These are phyloP conservation scores for Olivierus martensii DNA, from an alignment of 1,140 invertebrate species.

Conservation along the genomic window DNA sequence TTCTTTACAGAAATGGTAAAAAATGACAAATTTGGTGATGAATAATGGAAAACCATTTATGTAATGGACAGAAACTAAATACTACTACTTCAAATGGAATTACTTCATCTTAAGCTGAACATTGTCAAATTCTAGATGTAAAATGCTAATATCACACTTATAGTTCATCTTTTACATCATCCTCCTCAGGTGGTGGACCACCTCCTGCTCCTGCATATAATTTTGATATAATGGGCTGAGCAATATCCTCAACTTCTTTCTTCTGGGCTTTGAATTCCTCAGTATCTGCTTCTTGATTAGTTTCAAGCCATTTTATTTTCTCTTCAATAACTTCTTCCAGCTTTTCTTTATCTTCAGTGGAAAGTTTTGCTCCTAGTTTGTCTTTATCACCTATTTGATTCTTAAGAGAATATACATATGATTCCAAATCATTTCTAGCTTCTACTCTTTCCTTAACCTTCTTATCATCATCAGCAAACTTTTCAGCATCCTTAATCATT, in stretches of 20 bases:
- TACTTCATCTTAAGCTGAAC: too few species aligned
- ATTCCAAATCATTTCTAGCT: slow-evolving; percentile 74
- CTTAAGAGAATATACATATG: slow-evolving; percentile 95
- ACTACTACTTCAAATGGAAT: too few species aligned
- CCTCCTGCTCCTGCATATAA: slow-evolving; percentile 71
- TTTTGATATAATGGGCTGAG: slow-evolving; percentile 95
- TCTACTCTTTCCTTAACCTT: slow-evolving; percentile 95
- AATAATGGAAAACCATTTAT: too few species aligned
- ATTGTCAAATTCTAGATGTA: too few species aligned
- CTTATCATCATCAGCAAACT: slow-evolving; percentile 97
- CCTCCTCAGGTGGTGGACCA: slow-evolving; percentile 51
- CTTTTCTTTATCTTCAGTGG: slow-evolving; percentile 83
- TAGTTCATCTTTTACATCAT: slow-evolving; percentile 68
- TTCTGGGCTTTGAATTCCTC: slow-evolving; percentile 95
- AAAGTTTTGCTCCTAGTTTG: slow-evolving; percentile 85
- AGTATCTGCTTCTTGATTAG: slow-evolving; percentile 82
- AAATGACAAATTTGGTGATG: too few species aligned
- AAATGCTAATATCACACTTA: slow-evolving; percentile 35
- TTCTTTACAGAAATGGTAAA: too few species aligned
- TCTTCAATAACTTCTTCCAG: slow-evolving; percentile 91
- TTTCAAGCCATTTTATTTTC: slow-evolving; percentile 96
- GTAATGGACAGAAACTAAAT: too few species aligned
- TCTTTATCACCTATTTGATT: slow-evolving; percentile 96
- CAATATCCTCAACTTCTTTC: slow-evolving; percentile 88
- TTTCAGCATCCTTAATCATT: slow-evolving; percentile 98